A percentile compares a stretch with the other conserved stretches of the same genome.
Evolutionary conservation across 2,888 invertebrate species (phyloP).

Genomic region (Hedya salicella): DNA sequence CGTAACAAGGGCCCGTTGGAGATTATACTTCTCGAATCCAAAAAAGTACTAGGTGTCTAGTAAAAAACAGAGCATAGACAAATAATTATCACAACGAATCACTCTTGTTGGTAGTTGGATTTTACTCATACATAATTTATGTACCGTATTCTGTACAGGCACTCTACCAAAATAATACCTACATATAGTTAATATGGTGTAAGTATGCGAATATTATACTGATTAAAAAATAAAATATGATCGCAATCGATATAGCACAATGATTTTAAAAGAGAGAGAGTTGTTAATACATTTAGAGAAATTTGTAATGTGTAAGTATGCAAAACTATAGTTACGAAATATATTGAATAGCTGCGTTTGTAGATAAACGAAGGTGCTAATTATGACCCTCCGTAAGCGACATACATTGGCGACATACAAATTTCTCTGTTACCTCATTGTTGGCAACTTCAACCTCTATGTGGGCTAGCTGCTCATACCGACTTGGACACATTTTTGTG

Average conservation of each 20-base stretch:
- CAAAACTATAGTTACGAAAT: slow-evolving; percentile 34
- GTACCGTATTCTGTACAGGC: too few species aligned
- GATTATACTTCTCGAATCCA: too few species aligned
- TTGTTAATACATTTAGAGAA: slow-evolving; percentile 31
- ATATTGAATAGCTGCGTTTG: slow-evolving; percentile 37
- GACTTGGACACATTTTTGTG: slow-evolving; percentile 27
- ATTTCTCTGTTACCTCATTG: slow-evolving; percentile 59
- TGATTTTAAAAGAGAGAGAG: slow-evolving; percentile 20
- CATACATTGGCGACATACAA: slow-evolving; percentile 45
- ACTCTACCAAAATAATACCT: too few species aligned
- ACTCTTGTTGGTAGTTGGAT: too few species aligned
- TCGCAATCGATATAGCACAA: slow-evolving; percentile 1
- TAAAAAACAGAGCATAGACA: too few species aligned
- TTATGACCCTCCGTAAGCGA: slow-evolving; percentile 50
- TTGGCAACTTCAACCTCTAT: slow-evolving; percentile 51
- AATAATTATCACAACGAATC: too few species aligned
- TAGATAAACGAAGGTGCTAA: slow-evolving; percentile 57
- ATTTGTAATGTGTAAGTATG: slow-evolving; percentile 33
- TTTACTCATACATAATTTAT: too few species aligned
- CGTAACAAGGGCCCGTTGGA: too few species aligned
- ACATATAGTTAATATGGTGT: too few species aligned
- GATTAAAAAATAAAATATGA: not conserved
- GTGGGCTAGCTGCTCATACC: slow-evolving; percentile 41
- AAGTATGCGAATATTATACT: too few species aligned
- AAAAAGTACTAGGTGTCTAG: too few species aligned